phyloP scores from a whole-genome alignment of 2,888 invertebrate species.

The Lottia scabra region DNA sequence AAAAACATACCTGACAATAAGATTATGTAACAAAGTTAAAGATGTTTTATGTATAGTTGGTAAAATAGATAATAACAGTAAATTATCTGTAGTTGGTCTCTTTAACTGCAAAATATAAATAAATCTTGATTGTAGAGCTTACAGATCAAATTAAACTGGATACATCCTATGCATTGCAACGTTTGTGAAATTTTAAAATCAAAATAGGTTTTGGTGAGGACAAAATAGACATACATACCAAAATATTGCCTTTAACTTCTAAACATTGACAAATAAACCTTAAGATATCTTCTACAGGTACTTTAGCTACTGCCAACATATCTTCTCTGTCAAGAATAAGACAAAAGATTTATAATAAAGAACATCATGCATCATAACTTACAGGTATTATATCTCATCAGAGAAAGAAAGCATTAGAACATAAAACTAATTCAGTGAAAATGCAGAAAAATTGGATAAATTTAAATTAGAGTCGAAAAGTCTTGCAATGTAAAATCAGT shows the following conservation, averaged over 20 bases:
- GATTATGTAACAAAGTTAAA: slow-evolving; percentile 29
- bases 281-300: slow-evolving; percentile 39
- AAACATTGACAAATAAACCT: slow-evolving; percentile 32
- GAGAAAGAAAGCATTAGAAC: no score
- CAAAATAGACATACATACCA: slow-evolving; percentile 31
- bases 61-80: slow-evolving; percentile 32
- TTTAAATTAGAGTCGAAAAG: no score
- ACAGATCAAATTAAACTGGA: no score
- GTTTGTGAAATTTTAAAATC: no score
- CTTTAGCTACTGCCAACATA: slow-evolving; percentile 29
- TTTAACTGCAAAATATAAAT: slow-evolving; percentile 30
- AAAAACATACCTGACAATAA: slow-evolving; percentile 34
- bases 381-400: no score
- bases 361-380: no score
- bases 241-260: slow-evolving; percentile 37
- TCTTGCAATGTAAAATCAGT: no score
- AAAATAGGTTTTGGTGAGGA: no score
- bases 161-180: no score
- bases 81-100: slow-evolving; percentile 37
- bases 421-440: no score
- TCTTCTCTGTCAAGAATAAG: slow-evolving; percentile 28
- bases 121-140: neutral
- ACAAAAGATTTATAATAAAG: neutral
- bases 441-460: no score
- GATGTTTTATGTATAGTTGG: slow-evolving; percentile 35